Percentiles rank a stretch among this genome's conserved stretches.
Conservation (phyloP, 2,888 invertebrate species). For the Lithophane ornitopus region DNA sequence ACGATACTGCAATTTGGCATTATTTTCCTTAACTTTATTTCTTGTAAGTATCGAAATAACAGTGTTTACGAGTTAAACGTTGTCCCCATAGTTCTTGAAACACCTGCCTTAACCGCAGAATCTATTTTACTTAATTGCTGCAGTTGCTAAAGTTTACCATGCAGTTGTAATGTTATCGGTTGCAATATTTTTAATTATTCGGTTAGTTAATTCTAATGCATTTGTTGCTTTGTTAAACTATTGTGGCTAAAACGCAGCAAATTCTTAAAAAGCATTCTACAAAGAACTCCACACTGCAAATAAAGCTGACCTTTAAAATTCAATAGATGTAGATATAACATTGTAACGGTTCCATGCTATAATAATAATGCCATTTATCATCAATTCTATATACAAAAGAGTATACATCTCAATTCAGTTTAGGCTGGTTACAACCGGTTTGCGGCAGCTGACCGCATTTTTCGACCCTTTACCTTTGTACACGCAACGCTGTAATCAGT, state of each 20-base stretch:
- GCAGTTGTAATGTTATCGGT: constrained; percentile 12
- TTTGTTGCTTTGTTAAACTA: constrained; percentile 1
- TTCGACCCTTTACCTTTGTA: constrained; percentile 74
- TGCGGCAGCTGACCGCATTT: constrained; percentile 63
- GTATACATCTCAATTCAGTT: constrained; percentile 63
- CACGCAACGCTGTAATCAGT: constrained; percentile 82
- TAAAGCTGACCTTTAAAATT: constrained; percentile 36
- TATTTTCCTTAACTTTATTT: constrained; percentile 15
- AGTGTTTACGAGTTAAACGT: constrained; percentile 37
- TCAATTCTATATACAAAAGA: constrained; percentile 49
- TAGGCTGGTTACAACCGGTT: constrained; percentile 54
- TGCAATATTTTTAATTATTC: constrained; percentile 32
- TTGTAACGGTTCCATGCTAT: constrained; percentile 34
- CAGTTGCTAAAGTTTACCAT: constrained; percentile 43
- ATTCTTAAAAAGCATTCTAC: neutral
- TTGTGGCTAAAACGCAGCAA: neutral
- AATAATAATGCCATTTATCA: constrained; percentile 53
- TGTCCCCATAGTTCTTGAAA: constrained; percentile 36
- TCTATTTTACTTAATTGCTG: constrained; percentile 51
- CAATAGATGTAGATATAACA: constrained; percentile 30
- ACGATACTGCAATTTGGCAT: neutral
- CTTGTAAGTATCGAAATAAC: constrained; percentile 19
- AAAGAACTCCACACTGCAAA: constrained; percentile 9
- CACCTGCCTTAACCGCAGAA: constrained; percentile 55
- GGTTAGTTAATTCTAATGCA: neutral